Base-by-base conservation (phyloP, 2,888 invertebrate species). In the Parapristionchus giblindavisi region DNA sequence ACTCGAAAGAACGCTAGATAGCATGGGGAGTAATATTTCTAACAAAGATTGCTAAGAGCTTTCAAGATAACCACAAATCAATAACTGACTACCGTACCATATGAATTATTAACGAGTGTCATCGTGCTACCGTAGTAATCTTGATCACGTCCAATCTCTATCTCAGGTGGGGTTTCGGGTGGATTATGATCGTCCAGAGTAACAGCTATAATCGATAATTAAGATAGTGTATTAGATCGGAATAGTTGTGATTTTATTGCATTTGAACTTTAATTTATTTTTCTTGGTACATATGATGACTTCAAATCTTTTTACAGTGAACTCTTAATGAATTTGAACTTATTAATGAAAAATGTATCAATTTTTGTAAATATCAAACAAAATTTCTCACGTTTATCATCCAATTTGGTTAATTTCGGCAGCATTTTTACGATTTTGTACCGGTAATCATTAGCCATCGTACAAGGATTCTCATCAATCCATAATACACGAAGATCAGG, bases 381-480 rank as follows among this genome's bases (percentile, higher is more conserved):
- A 24, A n/a, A n/a, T 34, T 27, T 48, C 72, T 70, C 21, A 84
- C 84, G 77, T 77, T 82, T 82, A 77, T 84, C 83, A 77, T 84
- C 84, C 29, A 84, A 66, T 54, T 81, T 82, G 27, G 82, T 83
- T 21, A 84, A 21, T 40, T 80, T 78, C 17, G 84, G 84, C 2
- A 84, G 77, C 27, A 83, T 75, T 36, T 75, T 73, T 32, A 82
- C 63, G 6, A 78, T 70, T 51, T 56, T 71, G 56, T 56, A 71
- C 29, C 84, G 77, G 73, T 84, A 81, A 17, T 80, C 81, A 32
- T 71, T 73, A 34, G 65, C 76, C 71, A 73, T 73, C 3, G 82
- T 81, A 63, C 82, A 83, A 11, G 84, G 84, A 76, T 84, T 84
- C 61, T 84, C 83, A 52, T 83, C 84, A 36, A 84, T 82, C 84